Base-by-base conservation (phyloP, 1,140 invertebrate species). In the Aphis craccivora region DNA sequence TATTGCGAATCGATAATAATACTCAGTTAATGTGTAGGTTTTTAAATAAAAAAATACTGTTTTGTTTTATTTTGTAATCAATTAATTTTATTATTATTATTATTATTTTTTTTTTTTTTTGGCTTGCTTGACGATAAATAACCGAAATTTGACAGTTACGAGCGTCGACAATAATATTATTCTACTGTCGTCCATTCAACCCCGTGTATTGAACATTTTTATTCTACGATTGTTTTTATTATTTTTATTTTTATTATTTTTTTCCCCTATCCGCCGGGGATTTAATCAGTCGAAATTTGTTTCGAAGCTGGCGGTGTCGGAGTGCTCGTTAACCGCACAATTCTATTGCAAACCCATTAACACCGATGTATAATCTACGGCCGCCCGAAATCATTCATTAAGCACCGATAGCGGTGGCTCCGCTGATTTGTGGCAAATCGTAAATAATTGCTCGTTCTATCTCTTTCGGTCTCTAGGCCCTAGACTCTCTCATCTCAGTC, bases 311-410 rank as follows among this genome's bases (percentile, higher is more conserved):
- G 45, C 20, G 20, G 30, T 48, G 45, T 60, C 45, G 23, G 23
- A 60, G 53, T 91, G 51, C 37, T 60, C 51, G 40, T 90, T 55
- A 91, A 40, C 25, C 37, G 5, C 35, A 45, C 53, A 40, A 60
- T 76, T 67, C 53, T 30, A 55, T 48, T 43, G 53, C 45, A 55
- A 91, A 91, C n/a, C 43, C 53, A 91, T 55, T 91, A 55, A 91
- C 53, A 43, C 35, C 37, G 90, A 55, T 30, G 35, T 22, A 60
- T 45, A 91, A 67, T 76, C 25, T 48, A 45, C 30, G 14, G 40
- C 25, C 4, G 40, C 43, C 20, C 30, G 84, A 87, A 87, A 45
- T 87, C 84, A n/a, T 87, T 87, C 40, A 87, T 87, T 87, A 87
- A 87, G 40, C 45, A n/a, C 30, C 45, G 45, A 30, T 35, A 45